phyloP scores from a whole-genome alignment of 2,113 vertebrate genomes.

The Seriola quinqueradiata region DNA sequence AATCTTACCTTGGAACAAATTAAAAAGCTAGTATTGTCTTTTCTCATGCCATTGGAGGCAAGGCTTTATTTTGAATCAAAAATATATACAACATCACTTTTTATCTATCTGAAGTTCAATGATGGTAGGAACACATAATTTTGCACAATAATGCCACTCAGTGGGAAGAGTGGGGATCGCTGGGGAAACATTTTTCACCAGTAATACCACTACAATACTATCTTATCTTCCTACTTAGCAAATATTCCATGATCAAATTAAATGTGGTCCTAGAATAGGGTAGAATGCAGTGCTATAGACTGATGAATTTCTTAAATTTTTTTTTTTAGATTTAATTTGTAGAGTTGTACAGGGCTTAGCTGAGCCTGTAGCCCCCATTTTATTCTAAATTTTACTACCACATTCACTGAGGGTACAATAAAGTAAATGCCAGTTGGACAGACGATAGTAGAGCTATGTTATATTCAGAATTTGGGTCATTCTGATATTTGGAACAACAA shows the following conservation, averaged over 20 bases:
- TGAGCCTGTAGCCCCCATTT: background rate
- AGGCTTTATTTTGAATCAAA: background rate
- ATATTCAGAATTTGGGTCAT: background rate
- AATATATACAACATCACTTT: background rate
- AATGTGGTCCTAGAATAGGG: background rate
- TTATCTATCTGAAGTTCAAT: background rate
- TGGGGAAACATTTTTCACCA: background rate
- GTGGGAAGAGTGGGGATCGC: background rate
- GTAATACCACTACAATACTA: background rate
- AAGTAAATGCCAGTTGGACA: too few relatives aligned
- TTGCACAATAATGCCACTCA: constrained; percentile 17
- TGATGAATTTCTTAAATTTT: background rate
- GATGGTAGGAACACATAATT: background rate
- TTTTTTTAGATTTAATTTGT: background rate
- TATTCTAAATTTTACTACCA: background rate
- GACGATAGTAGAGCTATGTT: too few relatives aligned
- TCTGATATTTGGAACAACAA: background rate
- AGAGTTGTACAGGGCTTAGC: background rate
- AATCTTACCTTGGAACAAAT: background rate
- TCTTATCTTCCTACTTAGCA: background rate
- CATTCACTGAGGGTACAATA: background rate
- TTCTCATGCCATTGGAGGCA: background rate
- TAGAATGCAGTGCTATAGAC: background rate
- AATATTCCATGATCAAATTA: background rate
- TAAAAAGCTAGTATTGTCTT: background rate